A percentile compares a stretch with the other conserved stretches of the same genome.
Conservation (phyloP, 2,797 vertebrate genomes). For the Naso thynnoides region DNA sequence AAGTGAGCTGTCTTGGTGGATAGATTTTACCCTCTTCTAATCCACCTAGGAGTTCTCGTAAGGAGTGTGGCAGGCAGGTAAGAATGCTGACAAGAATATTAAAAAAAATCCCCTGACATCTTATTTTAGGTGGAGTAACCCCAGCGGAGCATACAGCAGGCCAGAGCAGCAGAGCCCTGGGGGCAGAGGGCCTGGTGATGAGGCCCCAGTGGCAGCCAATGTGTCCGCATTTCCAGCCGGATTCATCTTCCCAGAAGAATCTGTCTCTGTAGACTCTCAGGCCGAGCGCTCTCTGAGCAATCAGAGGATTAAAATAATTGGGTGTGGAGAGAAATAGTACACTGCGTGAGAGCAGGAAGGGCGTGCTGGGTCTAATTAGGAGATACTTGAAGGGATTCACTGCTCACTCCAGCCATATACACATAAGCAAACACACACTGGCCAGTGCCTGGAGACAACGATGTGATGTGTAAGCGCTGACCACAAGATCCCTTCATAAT, state of each 20-base stretch:
- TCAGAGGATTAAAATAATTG: conserved; percentile 90
- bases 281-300: conserved; percentile 82
- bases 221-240: conserved; percentile 72
- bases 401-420: conserved; percentile 77
- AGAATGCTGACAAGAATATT: conserved; percentile 79
- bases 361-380: conserved; percentile 91
- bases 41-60: conserved; percentile 65
- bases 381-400: conserved; percentile 85
- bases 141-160: conserved; percentile 58
- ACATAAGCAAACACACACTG: conserved; percentile 57
- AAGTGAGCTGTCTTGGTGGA: conserved; percentile 58
- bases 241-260: conserved; percentile 77
- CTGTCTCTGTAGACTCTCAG: conserved; percentile 80
- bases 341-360: conserved; percentile 64
- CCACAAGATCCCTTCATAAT: conserved; percentile 74
- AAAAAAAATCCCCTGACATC: conserved; percentile 83
- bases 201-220: conserved; percentile 69
- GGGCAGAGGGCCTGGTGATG: conserved; percentile 67
- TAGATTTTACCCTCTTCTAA: conserved; percentile 72
- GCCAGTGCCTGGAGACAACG: conserved; percentile 43
- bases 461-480: conserved; percentile 47
- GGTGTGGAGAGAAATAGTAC: conserved; percentile 84
- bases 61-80: conserved; percentile 60
- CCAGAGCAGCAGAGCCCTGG: conserved; percentile 64
- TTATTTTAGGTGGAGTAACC: conserved; percentile 79